phyloP scores from a whole-genome alignment of 2,888 invertebrate species.

The Cacoxenus indagator region DNA sequence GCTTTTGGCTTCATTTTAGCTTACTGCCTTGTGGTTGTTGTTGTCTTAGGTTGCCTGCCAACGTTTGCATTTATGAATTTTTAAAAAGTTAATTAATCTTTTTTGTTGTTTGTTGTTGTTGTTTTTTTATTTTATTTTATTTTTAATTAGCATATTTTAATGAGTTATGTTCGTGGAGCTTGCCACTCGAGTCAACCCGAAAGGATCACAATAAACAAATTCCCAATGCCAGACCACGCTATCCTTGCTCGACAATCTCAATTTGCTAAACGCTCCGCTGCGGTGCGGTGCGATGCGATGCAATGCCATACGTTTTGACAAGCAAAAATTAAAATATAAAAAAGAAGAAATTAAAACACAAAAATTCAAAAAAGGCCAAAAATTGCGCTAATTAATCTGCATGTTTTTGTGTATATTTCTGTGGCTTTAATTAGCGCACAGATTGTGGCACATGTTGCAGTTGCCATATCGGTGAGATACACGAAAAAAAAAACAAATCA shows the following conservation, averaged over 20 bases:
- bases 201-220: not conserved
- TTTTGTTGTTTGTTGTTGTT: not conserved
- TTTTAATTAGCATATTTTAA: constrained; percentile 18
- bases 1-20: not conserved
- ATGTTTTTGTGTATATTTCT: not conserved
- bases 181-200: not conserved
- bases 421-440: constrained; percentile 13
- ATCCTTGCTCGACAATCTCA: not conserved
- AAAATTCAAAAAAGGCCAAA: not conserved
- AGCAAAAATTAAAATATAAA: no score
- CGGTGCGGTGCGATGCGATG: no score
- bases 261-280: not conserved
- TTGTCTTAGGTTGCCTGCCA: not conserved
- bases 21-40: not conserved
- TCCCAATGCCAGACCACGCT: not conserved
- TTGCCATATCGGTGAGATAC: no score
- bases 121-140: not conserved
- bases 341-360: no score
- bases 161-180: not conserved
- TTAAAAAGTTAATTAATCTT: constrained; percentile 5
- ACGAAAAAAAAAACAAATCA: no score
- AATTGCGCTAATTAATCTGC: constrained; percentile 6
- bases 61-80: constrained; percentile 4
- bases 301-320: no score
- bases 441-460: not conserved